Conservation (phyloP, 2,888 invertebrate genomes). For the Oligia latruncula region DNA sequence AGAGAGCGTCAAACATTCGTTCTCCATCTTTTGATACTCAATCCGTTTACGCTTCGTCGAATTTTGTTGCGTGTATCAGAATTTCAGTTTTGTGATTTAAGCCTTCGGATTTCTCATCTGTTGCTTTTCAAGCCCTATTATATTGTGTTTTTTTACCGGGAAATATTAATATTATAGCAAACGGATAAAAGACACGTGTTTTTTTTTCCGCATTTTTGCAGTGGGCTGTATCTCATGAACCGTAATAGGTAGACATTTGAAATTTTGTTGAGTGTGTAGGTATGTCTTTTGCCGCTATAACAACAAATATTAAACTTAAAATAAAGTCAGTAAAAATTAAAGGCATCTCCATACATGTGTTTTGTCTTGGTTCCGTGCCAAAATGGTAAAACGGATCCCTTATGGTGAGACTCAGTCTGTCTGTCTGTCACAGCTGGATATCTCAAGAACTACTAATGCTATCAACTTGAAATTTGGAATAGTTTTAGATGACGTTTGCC, state of each 20-base stretch:
- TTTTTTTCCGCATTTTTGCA: not conserved
- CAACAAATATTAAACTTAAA: not conserved
- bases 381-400: too few species aligned
- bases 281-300: not conserved
- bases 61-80: constrained; percentile 61
- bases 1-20: constrained; percentile 69
- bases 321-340: not conserved
- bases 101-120: constrained; percentile 51
- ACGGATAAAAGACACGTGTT: not conserved
- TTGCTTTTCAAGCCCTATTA: constrained; percentile 31
- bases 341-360: not conserved
- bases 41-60: constrained; percentile 65
- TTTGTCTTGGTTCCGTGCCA: too few species aligned
- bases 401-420: too few species aligned
- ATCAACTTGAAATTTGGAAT: too few species aligned
- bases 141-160: not conserved
- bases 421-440: too few species aligned
- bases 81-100: constrained; percentile 50
- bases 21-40: constrained; percentile 67
- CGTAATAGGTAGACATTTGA: not conserved
- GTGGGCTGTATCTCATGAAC: not conserved
- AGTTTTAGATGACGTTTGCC: too few species aligned
- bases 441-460: too few species aligned
- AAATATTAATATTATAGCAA: not conserved
- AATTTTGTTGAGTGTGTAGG: not conserved